Conservation (phyloP, 1,140 invertebrate genomes). For the Eufriesea mexicana region DNA sequence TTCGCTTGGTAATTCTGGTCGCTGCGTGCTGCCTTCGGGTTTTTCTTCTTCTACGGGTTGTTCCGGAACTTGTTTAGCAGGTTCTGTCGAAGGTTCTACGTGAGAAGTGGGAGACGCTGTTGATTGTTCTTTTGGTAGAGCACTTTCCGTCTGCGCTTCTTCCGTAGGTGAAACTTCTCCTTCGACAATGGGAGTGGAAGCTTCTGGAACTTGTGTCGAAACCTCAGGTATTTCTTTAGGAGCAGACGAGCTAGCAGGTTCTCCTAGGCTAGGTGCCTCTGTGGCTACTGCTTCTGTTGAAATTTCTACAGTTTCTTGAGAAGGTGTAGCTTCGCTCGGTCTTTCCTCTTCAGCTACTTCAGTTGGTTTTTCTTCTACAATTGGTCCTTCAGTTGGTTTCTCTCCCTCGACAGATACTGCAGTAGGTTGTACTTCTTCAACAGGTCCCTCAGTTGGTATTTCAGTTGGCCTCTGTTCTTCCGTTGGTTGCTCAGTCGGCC, state of each 20-base stretch:
- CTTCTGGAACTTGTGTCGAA: conserved; percentile 37
- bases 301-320: conserved; percentile 28
- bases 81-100: conserved; percentile 33
- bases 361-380: conserved; percentile 41
- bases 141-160: conserved; percentile 15
- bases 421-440: background rate
- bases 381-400: conserved; percentile 43
- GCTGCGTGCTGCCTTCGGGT: background rate
- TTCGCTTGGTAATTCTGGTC: conserved; percentile 41
- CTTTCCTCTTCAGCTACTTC: background rate
- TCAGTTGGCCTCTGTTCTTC: conserved; percentile 33
- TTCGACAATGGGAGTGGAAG: conserved; percentile 28
- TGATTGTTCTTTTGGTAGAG: conserved; percentile 32
- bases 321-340: conserved; percentile 24
- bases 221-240: conserved; percentile 30
- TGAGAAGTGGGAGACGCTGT: conserved; percentile 26
- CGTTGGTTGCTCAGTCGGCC: conserved; percentile 10
- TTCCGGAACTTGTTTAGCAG: conserved; percentile 11
- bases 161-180: conserved; percentile 24
- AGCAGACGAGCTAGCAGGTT: conserved; percentile 17
- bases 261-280: conserved; percentile 42
- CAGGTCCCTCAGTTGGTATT: conserved; percentile 18
- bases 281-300: conserved; percentile 50
- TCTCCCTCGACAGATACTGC: background rate
- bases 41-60: conserved; percentile 33